Percentiles rank a stretch among this genome's conserved stretches.
Conservation (phyloP, 2,888 invertebrate genomes). For the Stenoptilia bipunctidactyla region DNA sequence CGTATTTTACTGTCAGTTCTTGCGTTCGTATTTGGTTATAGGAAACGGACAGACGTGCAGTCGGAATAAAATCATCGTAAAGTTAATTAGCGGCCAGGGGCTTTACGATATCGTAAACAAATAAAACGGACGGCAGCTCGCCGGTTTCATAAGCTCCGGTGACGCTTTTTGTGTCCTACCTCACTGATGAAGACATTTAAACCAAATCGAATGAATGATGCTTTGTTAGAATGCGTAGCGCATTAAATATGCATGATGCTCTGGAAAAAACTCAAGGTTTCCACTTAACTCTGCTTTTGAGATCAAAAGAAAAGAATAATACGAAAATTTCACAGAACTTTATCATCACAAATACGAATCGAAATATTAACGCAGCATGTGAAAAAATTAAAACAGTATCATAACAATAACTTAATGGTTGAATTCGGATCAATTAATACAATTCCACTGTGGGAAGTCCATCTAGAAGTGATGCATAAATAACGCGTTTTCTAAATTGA, state of each 20-base stretch:
- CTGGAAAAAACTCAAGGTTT: conserved; percentile 8
- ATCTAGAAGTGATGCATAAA: conserved; percentile 49
- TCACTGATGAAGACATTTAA: conserved; percentile 42
- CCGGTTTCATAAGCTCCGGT: conserved; percentile 32
- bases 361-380: conserved; percentile 1
- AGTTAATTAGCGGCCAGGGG: conserved; percentile 60
- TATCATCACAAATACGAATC: neutral
- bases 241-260: conserved; percentile 35
- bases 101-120: conserved; percentile 55
- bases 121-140: conserved; percentile 38
- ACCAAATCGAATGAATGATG: conserved; percentile 34
- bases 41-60: conserved; percentile 1
- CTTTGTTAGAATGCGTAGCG: conserved; percentile 28
- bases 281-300: too few species aligned
- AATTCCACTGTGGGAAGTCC: conserved; percentile 41
- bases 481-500: conserved; percentile 45
- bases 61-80: conserved; percentile 44
- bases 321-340: neutral
- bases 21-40: too few species aligned
- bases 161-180: conserved; percentile 38
- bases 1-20: too few species aligned
- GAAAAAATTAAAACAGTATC: conserved; percentile 30
- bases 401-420: conserved; percentile 48
- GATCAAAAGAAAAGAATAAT: too few species aligned
- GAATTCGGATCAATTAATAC: conserved; percentile 53